These are phyloP conservation scores for Anguilla rostrata DNA, from an alignment of 2,113 vertebrate species.

Conservation along the genomic window DNA sequence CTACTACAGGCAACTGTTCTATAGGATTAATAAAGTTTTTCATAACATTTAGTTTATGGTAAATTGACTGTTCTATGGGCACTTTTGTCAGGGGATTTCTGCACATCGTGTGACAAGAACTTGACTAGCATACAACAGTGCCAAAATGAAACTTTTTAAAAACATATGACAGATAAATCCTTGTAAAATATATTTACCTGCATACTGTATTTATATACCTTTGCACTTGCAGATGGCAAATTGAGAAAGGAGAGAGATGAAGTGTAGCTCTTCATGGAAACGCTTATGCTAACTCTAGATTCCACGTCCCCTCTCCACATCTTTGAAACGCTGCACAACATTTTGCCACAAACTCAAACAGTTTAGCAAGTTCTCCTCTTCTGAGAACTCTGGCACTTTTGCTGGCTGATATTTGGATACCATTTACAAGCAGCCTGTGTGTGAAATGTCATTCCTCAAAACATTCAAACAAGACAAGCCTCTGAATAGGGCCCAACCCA, in stretches of 20 bases:
- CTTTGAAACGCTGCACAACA: background rate
- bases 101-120: background rate
- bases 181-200: background rate
- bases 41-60: background rate
- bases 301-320: background rate
- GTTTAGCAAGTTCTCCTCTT: background rate
- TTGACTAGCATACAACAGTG: too few relatives aligned
- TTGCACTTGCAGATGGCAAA: background rate
- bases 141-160: too few relatives aligned
- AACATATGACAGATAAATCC: background rate
- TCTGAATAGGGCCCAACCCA: constrained; percentile 57
- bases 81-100: background rate
- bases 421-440: constrained; percentile 61
- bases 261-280: background rate
- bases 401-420: constrained; percentile 52
- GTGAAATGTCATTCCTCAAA: constrained; percentile 62
- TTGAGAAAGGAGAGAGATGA: background rate
- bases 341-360: background rate
- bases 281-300: background rate
- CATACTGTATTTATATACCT: background rate
- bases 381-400: constrained; percentile 29
- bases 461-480: constrained; percentile 71
- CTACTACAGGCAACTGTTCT: background rate
- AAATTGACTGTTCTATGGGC: background rate
- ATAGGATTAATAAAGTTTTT: background rate